Evolutionary conservation across 2,113 vertebrate genomes (phyloP), one percentile per base, ranked within the genome.

Genomic region (Colossoma macropomum): DNA sequence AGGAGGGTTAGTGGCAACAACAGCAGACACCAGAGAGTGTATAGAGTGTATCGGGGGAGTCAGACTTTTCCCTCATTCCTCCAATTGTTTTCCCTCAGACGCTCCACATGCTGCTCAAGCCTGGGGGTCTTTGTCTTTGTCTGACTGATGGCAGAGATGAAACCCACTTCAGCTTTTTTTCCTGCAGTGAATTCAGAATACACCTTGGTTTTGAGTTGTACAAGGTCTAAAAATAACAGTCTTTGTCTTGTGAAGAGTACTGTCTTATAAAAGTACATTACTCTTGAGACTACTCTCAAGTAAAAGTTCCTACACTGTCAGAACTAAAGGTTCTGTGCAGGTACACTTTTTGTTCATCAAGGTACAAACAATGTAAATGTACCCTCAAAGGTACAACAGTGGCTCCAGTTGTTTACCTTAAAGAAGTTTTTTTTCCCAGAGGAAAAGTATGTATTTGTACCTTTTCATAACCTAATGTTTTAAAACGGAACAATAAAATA

Each of bases 51-150:
- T 90, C 91, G 82, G 74, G 89, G 89, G 91, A 92, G 86, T 79
- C 80, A 88, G 88, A 85, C 84, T 73, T 81, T 84, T 81, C 80
- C 91, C 87, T 89, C 86, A 85, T 91, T 91, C 91, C 90, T 85
- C 86, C 82, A 87, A 86, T 91, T 92, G 88, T 92, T 92, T 92
- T 79, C 90, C 87, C 83, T 82, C 66, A 77, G 81, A 92, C 87
- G 88, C 74, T 87, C 86, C 88, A 88, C 90, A 86, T 81, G 87
- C 86, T 84, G 89, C 65, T 71, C 86, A 90, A 86, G 90, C 91
- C 92, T 88, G 89, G 69, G 90, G 92, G 89, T 85, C 87, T 86
- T 50, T 85, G 89, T 85, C 87, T 86, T 56, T 85, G 76, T 81
- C 84, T 82, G 87, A 88, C 85, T 73, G 83, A 63, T 83, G 84